Evolutionary conservation across 2,888 invertebrate genomes (phyloP).

Genomic region (Rhyacophila evoluta): DNA sequence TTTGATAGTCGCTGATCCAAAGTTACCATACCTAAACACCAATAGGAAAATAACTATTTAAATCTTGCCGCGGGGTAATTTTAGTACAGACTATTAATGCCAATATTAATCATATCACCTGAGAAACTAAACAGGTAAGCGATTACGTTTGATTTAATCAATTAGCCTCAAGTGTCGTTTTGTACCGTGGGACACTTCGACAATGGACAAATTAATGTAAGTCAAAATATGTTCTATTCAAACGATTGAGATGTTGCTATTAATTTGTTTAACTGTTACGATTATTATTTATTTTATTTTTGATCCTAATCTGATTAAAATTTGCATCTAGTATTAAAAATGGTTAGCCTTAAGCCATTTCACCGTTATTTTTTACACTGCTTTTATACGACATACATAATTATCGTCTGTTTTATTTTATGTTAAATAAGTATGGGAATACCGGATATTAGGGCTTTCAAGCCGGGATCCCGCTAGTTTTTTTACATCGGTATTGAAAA

Average conservation of each 20-base stretch:
- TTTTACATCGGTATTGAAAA: no score
- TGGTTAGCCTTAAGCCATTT: neutral
- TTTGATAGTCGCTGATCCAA: neutral
- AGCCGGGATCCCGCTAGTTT: no score
- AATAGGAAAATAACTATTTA: conserved; percentile 12
- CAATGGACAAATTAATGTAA: conserved; percentile 9
- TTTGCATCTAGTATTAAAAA: neutral
- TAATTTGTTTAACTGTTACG: neutral
- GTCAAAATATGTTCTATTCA: neutral
- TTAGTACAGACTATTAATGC: conserved; percentile 40
- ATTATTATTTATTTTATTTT: neutral
- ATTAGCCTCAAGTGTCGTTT: conserved; percentile 44
- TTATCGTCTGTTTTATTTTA: neutral
- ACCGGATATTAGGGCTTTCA: no score
- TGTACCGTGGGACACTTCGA: conserved; percentile 14
- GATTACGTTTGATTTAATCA: conserved; percentile 49
- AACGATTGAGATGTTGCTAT: conserved; percentile 2
- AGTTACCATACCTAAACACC: neutral
- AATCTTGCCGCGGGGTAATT: conserved; percentile 36
- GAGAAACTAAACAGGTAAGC: conserved; percentile 37
- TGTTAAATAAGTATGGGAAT: no score
- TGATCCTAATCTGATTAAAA: conserved; percentile 6
- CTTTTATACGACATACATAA: neutral
- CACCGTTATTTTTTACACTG: neutral
- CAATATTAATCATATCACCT: conserved; percentile 52